Evolutionary conservation across 2,888 invertebrate genomes (phyloP), one percentile per base, ranked within the genome.

Genomic region (Podabrus alpinus): DNA sequence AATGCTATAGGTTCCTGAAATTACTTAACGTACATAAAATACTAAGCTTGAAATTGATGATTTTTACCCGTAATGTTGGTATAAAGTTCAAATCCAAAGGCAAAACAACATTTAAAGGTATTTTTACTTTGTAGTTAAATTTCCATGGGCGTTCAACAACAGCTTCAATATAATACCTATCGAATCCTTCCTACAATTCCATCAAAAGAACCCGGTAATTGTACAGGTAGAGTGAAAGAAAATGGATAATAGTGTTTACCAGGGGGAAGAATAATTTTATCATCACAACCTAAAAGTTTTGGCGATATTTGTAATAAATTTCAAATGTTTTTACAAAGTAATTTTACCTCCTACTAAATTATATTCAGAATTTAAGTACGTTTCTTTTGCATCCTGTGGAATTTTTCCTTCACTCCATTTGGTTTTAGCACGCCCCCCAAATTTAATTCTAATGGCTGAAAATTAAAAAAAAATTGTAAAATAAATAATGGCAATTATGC

Each of bases 161-260:
- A 9, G 81, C 84, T 68, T 77, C 74, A 10, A 85, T 69, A 17
- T 79, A 82, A 59, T 83, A 85, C n/a, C n/a, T n/a, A n/a, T n/a
- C 73, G 61, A 69, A 85, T 78, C 21, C 76, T 79, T 11, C 84
- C 84, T 62, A 81, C 68, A 71, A 79, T 79, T 45, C 80, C 80
- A 15, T 81, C 80, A 68, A 79, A 84, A 17, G 82, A 81, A 11
- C 81, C 76, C 24, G 85, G 85, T 62, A 85, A 74, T 60, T 81
- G 77, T 15, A 64, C 70, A 17, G 83, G 84, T 70, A 85, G 77
- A 29, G 24, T 73, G 45, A 80, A 73, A 16, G 45, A 78, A 75
- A 85, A 85, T 13, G 83, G 83, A 69, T 83, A 85, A 1, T 81
- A 80, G 74, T 85, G 83, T 60, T 81, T 81, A n/a, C 85, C 85